Evolutionary conservation across 1,140 invertebrate species (phyloP).

Genomic region (Trichonephila inaurata): DNA sequence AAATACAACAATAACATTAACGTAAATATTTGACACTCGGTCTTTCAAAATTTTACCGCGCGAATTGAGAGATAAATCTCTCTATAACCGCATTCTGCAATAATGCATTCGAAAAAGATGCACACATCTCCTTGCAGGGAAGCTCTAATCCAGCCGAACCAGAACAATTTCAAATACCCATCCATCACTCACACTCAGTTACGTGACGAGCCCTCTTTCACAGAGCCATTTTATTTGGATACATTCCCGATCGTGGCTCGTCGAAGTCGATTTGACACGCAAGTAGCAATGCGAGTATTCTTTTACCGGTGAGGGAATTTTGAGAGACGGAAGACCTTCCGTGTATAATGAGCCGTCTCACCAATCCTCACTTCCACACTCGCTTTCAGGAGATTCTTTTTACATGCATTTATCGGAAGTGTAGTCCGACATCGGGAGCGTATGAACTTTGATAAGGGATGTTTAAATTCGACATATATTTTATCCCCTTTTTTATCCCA

Average conservation of each 20-base stretch:
- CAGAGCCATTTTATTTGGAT: not conserved
- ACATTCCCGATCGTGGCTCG: not conserved
- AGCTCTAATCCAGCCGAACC: too few relatives aligned
- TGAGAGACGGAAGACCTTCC: not conserved
- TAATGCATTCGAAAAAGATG: too few relatives aligned
- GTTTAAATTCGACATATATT: conserved; percentile 14
- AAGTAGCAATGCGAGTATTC: conserved; percentile 39
- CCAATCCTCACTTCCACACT: not conserved
- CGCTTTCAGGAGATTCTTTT: not conserved
- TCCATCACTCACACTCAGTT: not conserved
- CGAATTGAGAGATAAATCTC: too few relatives aligned
- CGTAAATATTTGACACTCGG: too few relatives aligned
- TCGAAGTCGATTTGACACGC: conserved; percentile 36
- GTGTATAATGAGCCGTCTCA: conserved; percentile 60
- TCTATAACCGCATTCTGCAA: too few relatives aligned
- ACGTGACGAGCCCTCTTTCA: not conserved
- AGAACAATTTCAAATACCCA: not conserved
- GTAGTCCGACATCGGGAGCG: not conserved
- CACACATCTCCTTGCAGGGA: too few relatives aligned
- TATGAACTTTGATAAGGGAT: conserved; percentile 40
- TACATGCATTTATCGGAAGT: conserved; percentile 52
- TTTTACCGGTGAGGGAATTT: not conserved
- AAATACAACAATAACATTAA: too few relatives aligned
- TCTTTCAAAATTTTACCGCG: too few relatives aligned
- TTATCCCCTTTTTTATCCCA: not conserved